Evolutionary conservation across 2,888 invertebrate species (phyloP).

Genomic region (Laothoe populi): DNA sequence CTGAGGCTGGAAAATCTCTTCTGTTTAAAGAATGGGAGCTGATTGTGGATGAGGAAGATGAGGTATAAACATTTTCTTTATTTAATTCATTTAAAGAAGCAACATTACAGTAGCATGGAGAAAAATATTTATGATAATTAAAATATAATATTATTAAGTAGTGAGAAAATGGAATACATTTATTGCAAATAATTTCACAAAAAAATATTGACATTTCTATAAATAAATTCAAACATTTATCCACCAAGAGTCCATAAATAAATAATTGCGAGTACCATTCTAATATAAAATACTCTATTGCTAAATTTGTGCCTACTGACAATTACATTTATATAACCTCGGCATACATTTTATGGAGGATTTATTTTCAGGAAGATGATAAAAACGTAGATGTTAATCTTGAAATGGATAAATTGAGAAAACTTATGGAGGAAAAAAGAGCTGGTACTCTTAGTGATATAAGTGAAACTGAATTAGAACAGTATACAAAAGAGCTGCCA

Average conservation of each 20-base stretch:
- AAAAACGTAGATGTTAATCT: constrained; percentile 78
- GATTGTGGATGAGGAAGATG: constrained; percentile 79
- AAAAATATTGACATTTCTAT: no score
- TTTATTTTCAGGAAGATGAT: constrained; percentile 59
- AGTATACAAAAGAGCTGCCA: constrained; percentile 84
- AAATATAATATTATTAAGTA: no score
- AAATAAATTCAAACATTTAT: no score
- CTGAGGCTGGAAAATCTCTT: constrained; percentile 63
- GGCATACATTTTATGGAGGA: not conserved
- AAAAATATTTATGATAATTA: no score
- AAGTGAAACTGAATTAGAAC: constrained; percentile 88
- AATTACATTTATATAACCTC: no score
- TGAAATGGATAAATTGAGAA: constrained; percentile 72
- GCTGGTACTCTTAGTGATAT: constrained; percentile 87
- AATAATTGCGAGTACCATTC: no score
- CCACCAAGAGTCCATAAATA: no score
- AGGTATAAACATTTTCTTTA: constrained; percentile 50
- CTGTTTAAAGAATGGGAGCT: constrained; percentile 88
- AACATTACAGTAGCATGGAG: no score
- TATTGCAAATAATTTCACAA: no score
- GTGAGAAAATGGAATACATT: no score
- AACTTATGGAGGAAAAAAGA: constrained; percentile 83
- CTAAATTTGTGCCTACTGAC: no score
- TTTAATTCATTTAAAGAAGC: not conserved
- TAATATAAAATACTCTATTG: no score